Base-by-base conservation (phyloP, 2,888 invertebrate species). In the Drosophila longiperda region DNA sequence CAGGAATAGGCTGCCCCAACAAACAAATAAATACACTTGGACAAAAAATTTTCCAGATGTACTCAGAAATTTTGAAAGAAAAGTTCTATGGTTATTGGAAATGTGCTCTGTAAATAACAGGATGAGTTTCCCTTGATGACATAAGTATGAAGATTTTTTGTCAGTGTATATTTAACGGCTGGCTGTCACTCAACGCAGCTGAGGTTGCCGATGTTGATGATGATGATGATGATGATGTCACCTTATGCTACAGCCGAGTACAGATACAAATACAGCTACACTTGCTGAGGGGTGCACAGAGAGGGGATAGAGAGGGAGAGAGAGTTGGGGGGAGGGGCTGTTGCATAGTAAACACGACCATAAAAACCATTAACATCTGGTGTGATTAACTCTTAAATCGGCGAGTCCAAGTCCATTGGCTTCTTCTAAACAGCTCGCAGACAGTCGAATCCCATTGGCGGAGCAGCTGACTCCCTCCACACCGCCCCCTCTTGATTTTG, bases 321-420 rank as follows among this genome's bases (percentile, higher is more conserved):
- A 1, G 29, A 29, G 29, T 5, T 29, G 29, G 38, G 26, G 8
- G 38, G 29, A 33, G 20, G 52, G 20, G 32, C 12, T 26, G 54
- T 7, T 23, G 58, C 68, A 75, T 68, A 80, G 85, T 83, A 88
- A 91, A 89, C 86, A 90, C 80, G 81, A 81, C 75, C 89, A 89
- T 91, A 90, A 91, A 91, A 91, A 83, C 89, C 91, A 92, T 90
- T 90, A 91, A 92, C 92, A 92, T 91, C 92, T 91, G 92, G 91
- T 83, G 84, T 90, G 91, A 92, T 92, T 92, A 91, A 92, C 92
- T 90, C 90, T 83, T 81, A 81, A 83, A 85, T 80, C 70, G 74
- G 67, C 78, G 68, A 74, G 70, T 58, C 49, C 52, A 80, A 75
- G 69, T 84, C 71, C 76, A 72, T 61, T 67, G 78, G 66, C 72